These are phyloP conservation scores for Zootoca vivipara DNA, from an alignment of 2,113 vertebrate species.

Conservation along the genomic window DNA sequence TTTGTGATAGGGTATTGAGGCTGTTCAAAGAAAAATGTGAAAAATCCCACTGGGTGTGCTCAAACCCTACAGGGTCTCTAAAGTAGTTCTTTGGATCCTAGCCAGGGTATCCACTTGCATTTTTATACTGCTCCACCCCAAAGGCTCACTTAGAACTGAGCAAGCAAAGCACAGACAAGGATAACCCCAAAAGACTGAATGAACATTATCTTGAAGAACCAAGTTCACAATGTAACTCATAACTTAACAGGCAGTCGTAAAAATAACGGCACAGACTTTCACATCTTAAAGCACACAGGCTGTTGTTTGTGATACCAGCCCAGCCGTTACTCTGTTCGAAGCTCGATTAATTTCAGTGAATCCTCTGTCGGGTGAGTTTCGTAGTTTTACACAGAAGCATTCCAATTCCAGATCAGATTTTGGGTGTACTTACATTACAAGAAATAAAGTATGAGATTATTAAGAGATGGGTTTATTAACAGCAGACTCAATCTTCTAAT, in stretches of 20 bases:
- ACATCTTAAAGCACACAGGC: background rate
- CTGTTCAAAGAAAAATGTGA: background rate
- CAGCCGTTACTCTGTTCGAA: background rate
- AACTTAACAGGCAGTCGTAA: constrained; percentile 4
- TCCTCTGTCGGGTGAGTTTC: constrained; percentile 16
- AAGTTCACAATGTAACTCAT: background rate
- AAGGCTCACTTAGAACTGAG: background rate
- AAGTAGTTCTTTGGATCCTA: background rate
- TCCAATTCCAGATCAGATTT: background rate
- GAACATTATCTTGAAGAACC: background rate
- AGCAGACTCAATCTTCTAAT: constrained; percentile 19
- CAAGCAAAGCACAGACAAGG: background rate
- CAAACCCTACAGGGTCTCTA: background rate
- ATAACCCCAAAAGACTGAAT: background rate
- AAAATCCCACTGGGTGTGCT: background rate
- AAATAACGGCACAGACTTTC: background rate
- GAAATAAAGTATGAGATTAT: constrained; percentile 31
- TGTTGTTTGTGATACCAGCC: background rate
- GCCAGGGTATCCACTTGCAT: background rate
- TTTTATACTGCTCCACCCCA: background rate
- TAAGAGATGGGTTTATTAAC: constrained; percentile 24
- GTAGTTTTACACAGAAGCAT: background rate
- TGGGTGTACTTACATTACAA: background rate
- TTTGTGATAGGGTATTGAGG: background rate
- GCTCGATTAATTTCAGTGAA: background rate